Conservation (phyloP, 1,140 invertebrate genomes). For the Eciton burchellii region DNA sequence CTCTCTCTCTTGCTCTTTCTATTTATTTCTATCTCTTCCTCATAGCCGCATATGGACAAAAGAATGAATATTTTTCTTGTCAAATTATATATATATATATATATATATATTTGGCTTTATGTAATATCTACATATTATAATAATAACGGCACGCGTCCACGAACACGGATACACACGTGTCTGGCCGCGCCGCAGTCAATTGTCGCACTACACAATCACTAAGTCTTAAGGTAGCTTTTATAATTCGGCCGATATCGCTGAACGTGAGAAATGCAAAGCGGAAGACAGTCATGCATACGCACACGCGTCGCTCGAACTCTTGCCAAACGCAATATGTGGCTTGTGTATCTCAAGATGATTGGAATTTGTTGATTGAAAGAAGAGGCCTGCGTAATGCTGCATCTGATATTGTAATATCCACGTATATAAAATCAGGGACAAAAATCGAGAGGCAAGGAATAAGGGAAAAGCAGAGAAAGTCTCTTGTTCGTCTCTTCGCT, state of each 20-base stretch:
- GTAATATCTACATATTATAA: conserved; percentile 13
- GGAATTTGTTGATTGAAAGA: no score
- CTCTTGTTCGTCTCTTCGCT: no score
- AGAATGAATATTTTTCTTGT: conserved; percentile 58
- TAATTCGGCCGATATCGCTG: conserved; percentile 61
- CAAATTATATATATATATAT: no score
- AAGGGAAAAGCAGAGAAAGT: no score
- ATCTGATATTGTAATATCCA: no score
- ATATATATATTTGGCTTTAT: conserved; percentile 49
- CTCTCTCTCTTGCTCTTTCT: no score
- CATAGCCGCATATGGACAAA: conserved; percentile 8
- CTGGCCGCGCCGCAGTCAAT: conserved; percentile 65
- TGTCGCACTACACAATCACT: conserved; percentile 79
- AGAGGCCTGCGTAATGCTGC: no score
- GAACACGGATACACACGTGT: neutral
- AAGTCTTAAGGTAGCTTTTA: conserved; percentile 82
- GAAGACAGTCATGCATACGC: neutral
- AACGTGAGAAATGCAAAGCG: neutral
- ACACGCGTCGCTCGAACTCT: neutral
- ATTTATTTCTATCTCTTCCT: neutral
- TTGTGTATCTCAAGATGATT: no score
- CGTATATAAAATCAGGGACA: no score
- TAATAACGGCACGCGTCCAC: conserved; percentile 15
- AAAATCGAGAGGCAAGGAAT: no score
- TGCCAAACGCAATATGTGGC: no score